Conservation (phyloP, 2,113 vertebrate species). For the Dipodomys stephensi region DNA sequence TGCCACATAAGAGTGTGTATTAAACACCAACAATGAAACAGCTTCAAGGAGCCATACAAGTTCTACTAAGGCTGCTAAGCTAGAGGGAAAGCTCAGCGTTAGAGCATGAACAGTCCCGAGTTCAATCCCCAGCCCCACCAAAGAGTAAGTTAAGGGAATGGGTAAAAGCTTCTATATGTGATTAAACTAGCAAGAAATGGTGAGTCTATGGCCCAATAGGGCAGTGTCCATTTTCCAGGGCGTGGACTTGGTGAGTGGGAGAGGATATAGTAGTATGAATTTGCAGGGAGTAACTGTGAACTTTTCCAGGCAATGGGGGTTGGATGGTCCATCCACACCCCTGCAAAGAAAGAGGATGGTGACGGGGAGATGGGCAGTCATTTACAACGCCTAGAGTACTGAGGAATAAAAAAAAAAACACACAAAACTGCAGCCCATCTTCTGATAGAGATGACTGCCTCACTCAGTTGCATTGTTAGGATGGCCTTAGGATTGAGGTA, state of each 20-base stretch:
- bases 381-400: not conserved
- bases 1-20: no score
- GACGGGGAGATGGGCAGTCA: not conserved
- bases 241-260: not conserved
- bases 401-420: no score
- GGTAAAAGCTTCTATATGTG: not conserved
- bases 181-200: not conserved
- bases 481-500: not conserved
- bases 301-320: not conserved
- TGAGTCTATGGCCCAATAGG: not conserved
- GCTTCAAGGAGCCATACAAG: no score
- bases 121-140: no score
- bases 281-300: not conserved
- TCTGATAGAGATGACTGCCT: not conserved
- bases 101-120: no score
- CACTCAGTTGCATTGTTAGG: not conserved
- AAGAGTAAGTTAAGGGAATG: no score
- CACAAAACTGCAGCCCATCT: not conserved
- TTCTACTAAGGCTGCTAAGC: no score
- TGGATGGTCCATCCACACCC: not conserved
- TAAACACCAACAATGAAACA: no score
- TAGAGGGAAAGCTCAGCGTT: no score
- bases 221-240: not conserved
- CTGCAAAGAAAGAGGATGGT: not conserved
- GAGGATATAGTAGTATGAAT: not conserved